phyloP scores from a whole-genome alignment of 2,797 vertebrate genomes.

The Ambastaia sidthimunki region DNA sequence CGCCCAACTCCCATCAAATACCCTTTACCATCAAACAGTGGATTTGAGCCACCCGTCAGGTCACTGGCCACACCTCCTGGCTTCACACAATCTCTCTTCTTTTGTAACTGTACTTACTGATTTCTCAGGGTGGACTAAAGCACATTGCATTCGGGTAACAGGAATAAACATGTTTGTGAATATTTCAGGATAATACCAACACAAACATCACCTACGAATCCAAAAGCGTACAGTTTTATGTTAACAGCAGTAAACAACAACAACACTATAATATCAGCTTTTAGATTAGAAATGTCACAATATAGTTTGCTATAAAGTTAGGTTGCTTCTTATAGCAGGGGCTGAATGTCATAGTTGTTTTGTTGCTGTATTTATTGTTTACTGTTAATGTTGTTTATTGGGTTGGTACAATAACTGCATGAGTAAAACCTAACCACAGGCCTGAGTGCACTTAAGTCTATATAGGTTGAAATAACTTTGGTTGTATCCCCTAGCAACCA shows the following conservation, averaged over 20 bases:
- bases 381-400: neutral
- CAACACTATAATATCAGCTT: too few relatives aligned
- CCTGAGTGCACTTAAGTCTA: neutral
- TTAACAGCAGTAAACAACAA: neutral
- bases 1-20: neutral
- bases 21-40: conserved; percentile 15
- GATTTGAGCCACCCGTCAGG: conserved; percentile 16
- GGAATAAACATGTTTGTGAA: too few relatives aligned
- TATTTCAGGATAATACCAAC: too few relatives aligned
- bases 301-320: neutral
- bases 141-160: too few relatives aligned
- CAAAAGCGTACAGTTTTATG: too few relatives aligned
- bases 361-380: neutral
- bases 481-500: conserved; percentile 9
- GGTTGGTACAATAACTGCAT: neutral
- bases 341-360: neutral
- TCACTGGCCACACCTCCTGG: neutral
- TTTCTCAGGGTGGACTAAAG: too few relatives aligned
- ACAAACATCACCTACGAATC: neutral
- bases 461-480: conserved; percentile 6
- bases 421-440: neutral
- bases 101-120: too few relatives aligned
- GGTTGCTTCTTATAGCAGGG: neutral
- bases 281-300: too few relatives aligned
- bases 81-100: neutral